Conservation (phyloP, 2,113 vertebrate species). For the Fulica atra region DNA sequence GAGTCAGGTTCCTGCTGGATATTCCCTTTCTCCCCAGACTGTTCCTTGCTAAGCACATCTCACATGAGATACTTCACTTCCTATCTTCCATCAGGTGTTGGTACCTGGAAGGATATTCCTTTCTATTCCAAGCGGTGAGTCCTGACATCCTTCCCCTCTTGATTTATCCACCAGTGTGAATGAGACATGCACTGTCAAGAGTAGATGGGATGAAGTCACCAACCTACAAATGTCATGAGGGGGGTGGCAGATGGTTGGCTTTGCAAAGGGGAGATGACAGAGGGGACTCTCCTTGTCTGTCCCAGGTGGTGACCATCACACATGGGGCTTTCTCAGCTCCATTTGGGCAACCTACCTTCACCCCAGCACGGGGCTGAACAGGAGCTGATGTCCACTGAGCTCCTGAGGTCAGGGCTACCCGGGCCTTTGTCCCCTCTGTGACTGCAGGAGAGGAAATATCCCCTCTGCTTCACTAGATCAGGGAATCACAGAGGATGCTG, state of each 20-base stretch:
- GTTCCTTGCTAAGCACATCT: neutral
- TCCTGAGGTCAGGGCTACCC: neutral
- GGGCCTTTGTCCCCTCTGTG: neutral
- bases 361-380: fast-evolving
- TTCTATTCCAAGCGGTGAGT: neutral
- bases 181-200: fast-evolving
- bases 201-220: neutral
- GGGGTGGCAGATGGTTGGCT: neutral
- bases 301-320: neutral
- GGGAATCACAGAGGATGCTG: neutral
- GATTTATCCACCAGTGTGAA: neutral
- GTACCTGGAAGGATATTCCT: neutral
- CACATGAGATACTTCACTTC: fast-evolving
- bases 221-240: fast-evolving
- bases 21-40: neutral
- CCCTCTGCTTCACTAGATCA: fast-evolving
- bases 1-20: neutral
- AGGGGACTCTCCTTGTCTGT: neutral
- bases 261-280: neutral
- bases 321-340: neutral
- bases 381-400: neutral
- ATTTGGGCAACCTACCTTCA: neutral
- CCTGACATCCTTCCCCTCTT: neutral
- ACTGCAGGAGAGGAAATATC: neutral
- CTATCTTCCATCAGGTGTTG: neutral